These are phyloP conservation scores for Anthoptus insignis DNA, from an alignment of 2,888 invertebrate genomes.

Conservation along the genomic window DNA sequence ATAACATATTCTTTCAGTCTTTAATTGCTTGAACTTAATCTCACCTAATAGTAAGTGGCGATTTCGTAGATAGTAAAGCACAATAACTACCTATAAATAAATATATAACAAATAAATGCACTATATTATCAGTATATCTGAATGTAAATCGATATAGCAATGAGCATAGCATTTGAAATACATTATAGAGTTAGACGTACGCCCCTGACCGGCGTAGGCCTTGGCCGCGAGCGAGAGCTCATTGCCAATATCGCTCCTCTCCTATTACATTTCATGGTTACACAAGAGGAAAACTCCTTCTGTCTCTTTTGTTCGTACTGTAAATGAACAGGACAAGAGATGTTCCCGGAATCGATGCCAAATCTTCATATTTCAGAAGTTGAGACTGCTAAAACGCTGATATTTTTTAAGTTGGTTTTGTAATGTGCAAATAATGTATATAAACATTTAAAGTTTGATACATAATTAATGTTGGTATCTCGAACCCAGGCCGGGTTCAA, in stretches of 20 bases:
- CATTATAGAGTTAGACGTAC: slow-evolving; percentile 69
- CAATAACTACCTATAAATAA: too few species aligned
- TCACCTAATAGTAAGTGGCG: too few species aligned
- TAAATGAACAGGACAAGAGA: neutral
- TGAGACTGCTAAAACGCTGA: too few species aligned
- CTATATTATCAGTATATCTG: neutral
- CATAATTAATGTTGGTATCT: too few species aligned
- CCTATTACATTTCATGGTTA: slow-evolving; percentile 35
- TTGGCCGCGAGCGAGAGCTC: slow-evolving; percentile 80
- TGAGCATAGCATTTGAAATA: slow-evolving; percentile 10
- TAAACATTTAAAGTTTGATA: too few species aligned
- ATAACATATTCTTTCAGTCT: too few species aligned
- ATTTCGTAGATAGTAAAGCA: too few species aligned
- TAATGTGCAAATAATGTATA: too few species aligned
- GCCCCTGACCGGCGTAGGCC: slow-evolving; percentile 82
- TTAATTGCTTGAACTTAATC: too few species aligned
- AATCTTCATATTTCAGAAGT: slow-evolving; percentile 9
- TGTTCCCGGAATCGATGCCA: slow-evolving; percentile 21
- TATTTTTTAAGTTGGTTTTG: too few species aligned
- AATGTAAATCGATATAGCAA: slow-evolving; percentile 18
- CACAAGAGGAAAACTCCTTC: slow-evolving; percentile 21
- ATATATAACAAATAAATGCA: too few species aligned
- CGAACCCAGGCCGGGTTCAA: too few species aligned
- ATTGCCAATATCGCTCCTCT: slow-evolving; percentile 49
- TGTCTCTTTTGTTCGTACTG: neutral